phyloP scores from a whole-genome alignment of 2,888 invertebrate genomes.

The Melanophora roralis region DNA sequence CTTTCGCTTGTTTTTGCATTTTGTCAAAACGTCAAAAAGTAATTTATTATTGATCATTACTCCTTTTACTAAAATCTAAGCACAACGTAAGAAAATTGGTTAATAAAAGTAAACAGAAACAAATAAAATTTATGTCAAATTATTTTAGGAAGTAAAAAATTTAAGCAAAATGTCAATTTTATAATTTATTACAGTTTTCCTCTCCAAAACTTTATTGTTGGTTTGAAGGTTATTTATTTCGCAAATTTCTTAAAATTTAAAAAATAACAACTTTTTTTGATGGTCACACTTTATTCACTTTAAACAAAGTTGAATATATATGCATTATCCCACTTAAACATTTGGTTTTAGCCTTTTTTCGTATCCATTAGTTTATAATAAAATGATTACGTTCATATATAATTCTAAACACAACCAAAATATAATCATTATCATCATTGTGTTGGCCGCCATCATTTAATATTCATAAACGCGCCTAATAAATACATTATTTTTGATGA shows the following conservation, averaged over 20 bases:
- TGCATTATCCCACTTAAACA: too few species aligned
- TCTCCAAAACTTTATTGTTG: too few species aligned
- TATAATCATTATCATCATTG: background rate
- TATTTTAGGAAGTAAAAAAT: background rate
- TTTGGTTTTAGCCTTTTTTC: too few species aligned
- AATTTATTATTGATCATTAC: background rate
- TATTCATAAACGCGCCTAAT: conserved; percentile 7
- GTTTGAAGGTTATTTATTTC: too few species aligned
- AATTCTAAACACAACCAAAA: conserved; percentile 9
- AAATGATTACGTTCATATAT: conserved; percentile 35
- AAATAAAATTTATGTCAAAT: background rate
- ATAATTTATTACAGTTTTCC: too few species aligned
- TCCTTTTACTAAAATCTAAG: background rate
- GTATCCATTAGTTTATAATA: too few species aligned
- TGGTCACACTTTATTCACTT: too few species aligned
- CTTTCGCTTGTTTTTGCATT: background rate
- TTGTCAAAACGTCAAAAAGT: background rate
- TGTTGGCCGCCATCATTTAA: conserved; percentile 1
- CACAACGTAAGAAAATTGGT: background rate
- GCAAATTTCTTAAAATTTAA: too few species aligned
- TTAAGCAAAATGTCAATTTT: background rate
- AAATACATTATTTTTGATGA: conserved; percentile 28
- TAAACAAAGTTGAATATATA: too few species aligned
- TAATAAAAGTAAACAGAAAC: background rate
- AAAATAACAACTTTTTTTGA: too few species aligned